Evolutionary conservation across 2,113 vertebrate genomes (phyloP).

Genomic region (Chloropsis cyanopogon): DNA sequence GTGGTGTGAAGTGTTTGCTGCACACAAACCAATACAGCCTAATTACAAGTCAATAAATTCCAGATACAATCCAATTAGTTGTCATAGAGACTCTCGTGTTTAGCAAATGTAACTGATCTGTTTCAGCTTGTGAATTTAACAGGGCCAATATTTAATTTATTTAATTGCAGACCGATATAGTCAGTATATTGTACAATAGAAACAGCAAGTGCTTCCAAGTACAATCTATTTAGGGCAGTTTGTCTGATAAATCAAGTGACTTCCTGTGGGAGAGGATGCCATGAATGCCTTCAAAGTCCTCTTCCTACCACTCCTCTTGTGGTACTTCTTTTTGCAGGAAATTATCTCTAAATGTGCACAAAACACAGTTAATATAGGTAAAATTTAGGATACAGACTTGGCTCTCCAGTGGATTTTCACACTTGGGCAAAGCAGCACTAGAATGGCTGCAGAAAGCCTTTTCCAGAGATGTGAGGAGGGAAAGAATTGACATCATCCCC

Average conservation of each 20-base stretch:
- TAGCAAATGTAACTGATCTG: neutral
- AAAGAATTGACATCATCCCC: neutral
- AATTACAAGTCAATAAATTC: slow-evolving; percentile 50
- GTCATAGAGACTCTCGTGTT: neutral
- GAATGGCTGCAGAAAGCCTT: neutral
- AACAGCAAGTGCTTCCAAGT: neutral
- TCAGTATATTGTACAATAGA: neutral
- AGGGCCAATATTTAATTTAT: slow-evolving; percentile 29
- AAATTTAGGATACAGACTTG: neutral
- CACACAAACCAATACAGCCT: neutral
- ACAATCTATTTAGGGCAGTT: neutral
- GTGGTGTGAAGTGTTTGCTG: neutral
- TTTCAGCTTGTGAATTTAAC: neutral
- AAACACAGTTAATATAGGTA: neutral
- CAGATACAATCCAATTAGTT: slow-evolving; percentile 43
- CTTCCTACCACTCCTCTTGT: neutral
- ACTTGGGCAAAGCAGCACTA: neutral
- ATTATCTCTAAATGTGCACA: neutral
- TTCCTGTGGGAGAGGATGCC: neutral
- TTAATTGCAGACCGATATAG: slow-evolving; percentile 22
- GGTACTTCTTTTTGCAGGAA: neutral
- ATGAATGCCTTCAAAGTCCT: neutral
- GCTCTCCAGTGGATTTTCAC: neutral
- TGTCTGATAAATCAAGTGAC: neutral
- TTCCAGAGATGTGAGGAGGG: neutral